Base-by-base conservation (phyloP, 1,140 invertebrate species). In the Drosophila repletoides region DNA sequence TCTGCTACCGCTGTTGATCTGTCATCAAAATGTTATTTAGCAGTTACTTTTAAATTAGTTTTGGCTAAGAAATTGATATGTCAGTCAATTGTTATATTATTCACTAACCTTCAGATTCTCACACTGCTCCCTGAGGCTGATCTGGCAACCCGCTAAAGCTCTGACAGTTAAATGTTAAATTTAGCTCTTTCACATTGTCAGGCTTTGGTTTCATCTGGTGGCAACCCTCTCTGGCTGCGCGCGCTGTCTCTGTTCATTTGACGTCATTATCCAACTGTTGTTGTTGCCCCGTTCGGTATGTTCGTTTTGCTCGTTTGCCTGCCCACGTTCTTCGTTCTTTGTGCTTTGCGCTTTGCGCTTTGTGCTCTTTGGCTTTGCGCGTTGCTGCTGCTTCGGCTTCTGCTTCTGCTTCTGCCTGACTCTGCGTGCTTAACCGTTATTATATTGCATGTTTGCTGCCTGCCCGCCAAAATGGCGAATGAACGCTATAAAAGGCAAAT, bases 221-320 rank as follows among this genome's bases (percentile, higher is more conserved):
- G 40, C 40, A 41, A 41, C 40, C 40, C 24, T 29, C 56, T 43
- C 2, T 34, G 9, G 21, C 2, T 22, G 12, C 19, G 17, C 26
- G 10, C 36, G 14, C 34, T 52, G 21, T 41, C 41, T 64, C 24
- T 58, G 41, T 49, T 49, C 45, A 60, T 66, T 66, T 66, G 63
- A 66, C 63, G 63, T 66, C 63, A 66, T 66, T 66, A 66, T 60
- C 46, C 63, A 60, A 66, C 63, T 52, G 56, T 67, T 61, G 64
- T 66, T 66, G 5, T 28, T 46, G 22, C 41, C 9, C n/a, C n/a
- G n/a, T n/a, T n/a, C n/a, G n/a, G n/a, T n/a, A n/a, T n/a, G n/a
- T 14, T 15, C 14, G 12, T 5, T 58, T 60, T 59, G 26, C 34
- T 58, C 61, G 61, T 34, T 58, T 56, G 52, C 38, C 52, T 55